A percentile compares a stretch with the other conserved stretches of the same genome.
Evolutionary conservation across 2,888 invertebrate genomes (phyloP).

Genomic region (Parnassius glacialis): DNA sequence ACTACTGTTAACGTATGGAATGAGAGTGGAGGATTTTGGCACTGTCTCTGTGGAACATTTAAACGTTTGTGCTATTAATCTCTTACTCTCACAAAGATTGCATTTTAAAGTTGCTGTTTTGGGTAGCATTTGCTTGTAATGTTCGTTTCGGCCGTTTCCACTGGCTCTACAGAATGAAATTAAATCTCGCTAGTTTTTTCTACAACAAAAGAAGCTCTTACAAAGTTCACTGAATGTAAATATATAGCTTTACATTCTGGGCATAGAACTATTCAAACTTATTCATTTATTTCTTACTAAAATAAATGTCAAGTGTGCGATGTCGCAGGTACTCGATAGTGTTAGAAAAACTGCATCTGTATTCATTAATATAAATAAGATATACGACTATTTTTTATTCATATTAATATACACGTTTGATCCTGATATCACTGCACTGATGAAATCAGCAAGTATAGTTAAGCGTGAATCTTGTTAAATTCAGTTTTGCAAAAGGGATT

Average conservation of each 20-base stretch:
- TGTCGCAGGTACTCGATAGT: too few species aligned
- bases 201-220: conserved; percentile 45
- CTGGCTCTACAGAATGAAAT: conserved; percentile 46
- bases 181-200: conserved; percentile 37
- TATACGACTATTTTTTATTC: too few species aligned
- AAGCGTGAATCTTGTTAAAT: conserved; percentile 43
- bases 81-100: conserved; percentile 66
- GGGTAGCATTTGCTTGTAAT: conserved; percentile 65
- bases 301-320: too few species aligned
- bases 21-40: conserved; percentile 56
- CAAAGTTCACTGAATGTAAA: too few species aligned
- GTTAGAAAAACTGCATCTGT: too few species aligned
- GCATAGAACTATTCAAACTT: conserved; percentile 8
- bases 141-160: conserved; percentile 43
- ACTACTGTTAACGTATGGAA: conserved; percentile 41
- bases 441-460: conserved; percentile 37
- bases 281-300: too few species aligned
- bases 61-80: conserved; percentile 72
- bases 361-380: too few species aligned
- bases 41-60: conserved; percentile 62
- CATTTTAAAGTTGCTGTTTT: conserved; percentile 72
- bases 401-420: too few species aligned
- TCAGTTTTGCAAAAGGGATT: conserved; percentile 58
- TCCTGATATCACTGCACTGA: conserved; percentile 29
- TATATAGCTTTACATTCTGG: conserved; percentile 29